Conservation (phyloP, 2,888 invertebrate species). For the Minunthozetes semirufus region DNA sequence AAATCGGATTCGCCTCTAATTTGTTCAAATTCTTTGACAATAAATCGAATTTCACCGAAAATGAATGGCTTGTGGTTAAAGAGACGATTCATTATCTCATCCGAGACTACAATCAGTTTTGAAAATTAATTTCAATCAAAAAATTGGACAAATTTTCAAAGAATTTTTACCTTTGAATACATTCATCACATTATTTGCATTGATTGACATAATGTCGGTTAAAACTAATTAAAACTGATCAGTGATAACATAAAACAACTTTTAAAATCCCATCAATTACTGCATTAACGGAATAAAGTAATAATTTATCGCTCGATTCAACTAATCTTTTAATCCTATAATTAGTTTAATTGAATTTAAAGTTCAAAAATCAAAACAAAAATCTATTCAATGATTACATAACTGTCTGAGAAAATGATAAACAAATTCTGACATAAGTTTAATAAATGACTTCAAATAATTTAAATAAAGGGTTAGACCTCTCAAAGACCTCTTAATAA, state of each 20-base stretch:
- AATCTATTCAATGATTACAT: neutral
- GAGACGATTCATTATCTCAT: constrained; percentile 32
- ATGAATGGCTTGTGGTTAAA: constrained; percentile 37
- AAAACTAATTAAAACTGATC: neutral
- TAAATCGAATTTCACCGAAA: constrained; percentile 26
- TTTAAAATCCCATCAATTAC: no score
- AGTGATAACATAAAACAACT: no score
- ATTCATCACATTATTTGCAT: neutral
- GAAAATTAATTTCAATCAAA: neutral
- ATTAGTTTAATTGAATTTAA: no score
- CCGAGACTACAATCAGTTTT: neutral
- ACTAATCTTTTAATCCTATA: no score
- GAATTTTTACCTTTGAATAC: constrained; percentile 4
- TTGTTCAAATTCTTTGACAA: constrained; percentile 37
- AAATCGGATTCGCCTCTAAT: constrained; percentile 31
- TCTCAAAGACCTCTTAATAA: no score
- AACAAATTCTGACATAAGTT: no score
- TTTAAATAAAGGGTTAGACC: no score
- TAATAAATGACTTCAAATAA: no score
- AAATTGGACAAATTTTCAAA: neutral
- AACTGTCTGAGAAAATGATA: neutral
- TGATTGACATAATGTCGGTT: neutral
- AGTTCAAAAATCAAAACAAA: neutral
- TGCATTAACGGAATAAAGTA: no score
- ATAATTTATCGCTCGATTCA: no score